These are phyloP conservation scores for Larimichthys crocea DNA, from an alignment of 2,113 vertebrate species.

Conservation along the genomic window DNA sequence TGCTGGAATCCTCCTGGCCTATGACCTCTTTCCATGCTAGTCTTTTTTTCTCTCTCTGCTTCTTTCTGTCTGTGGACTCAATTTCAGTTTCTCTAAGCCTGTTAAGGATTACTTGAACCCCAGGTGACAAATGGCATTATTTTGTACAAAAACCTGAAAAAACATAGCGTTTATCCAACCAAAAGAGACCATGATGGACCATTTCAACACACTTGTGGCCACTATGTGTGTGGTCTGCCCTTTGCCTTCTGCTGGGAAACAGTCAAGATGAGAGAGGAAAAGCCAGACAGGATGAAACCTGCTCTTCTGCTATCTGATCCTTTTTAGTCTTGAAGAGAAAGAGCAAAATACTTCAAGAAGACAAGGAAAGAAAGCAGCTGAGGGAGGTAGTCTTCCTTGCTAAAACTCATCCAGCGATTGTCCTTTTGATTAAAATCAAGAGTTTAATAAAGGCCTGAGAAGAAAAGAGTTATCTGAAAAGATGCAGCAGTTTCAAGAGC, in stretches of 20 bases:
- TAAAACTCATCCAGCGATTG: not conserved
- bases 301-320: constrained; percentile 46
- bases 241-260: constrained; percentile 54
- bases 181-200: constrained; percentile 1
- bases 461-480: not conserved
- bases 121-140: constrained; percentile 3
- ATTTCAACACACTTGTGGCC: constrained; percentile 21
- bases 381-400: not conserved
- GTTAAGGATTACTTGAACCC: constrained; percentile 10
- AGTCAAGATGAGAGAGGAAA: constrained; percentile 26
- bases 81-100: constrained; percentile 19
- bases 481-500: constrained; percentile 1
- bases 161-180: not conserved
- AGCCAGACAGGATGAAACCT: constrained; percentile 54
- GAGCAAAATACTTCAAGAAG: not conserved
- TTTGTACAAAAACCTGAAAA: not conserved
- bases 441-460: not conserved
- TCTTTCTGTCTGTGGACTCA: constrained; percentile 23
- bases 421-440: constrained; percentile 16
- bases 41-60: constrained; percentile 26
- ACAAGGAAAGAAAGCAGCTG: not conserved
- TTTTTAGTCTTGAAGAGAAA: constrained; percentile 22
- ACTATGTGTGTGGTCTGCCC: constrained; percentile 52
- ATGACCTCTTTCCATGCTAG: constrained; percentile 55
- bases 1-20: constrained; percentile 47